A percentile compares a stretch with the other conserved stretches of the same genome.
phyloP scores from a whole-genome alignment of 2,113 vertebrate genomes.

The Nymphicus hollandicus region DNA sequence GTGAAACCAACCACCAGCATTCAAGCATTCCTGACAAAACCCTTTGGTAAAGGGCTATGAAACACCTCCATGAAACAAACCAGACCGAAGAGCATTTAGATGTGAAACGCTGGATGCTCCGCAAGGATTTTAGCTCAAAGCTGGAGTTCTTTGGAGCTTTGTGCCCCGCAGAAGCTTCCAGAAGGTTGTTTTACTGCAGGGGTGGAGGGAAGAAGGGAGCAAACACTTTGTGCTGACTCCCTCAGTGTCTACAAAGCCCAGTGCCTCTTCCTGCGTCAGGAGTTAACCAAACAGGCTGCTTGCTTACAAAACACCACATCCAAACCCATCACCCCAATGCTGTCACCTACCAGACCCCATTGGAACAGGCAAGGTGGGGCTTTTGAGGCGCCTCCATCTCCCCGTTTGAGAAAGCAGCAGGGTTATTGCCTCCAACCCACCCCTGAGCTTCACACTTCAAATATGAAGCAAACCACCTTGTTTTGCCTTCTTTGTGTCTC shows the following conservation, averaged over 20 bases:
- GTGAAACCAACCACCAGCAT: background rate
- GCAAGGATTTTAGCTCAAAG: background rate
- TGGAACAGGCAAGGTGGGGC: background rate
- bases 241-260: background rate
- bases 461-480: background rate
- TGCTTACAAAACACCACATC: background rate
- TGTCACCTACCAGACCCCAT: background rate
- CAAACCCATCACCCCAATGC: background rate
- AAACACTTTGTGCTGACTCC: background rate
- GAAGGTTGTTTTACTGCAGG: background rate
- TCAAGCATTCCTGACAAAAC: background rate
- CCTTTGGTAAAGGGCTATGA: background rate
- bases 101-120: background rate
- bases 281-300: background rate
- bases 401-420: background rate
- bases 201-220: background rate
- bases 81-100: background rate
- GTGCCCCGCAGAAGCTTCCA: constrained; percentile 15
- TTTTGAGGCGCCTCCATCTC: background rate
- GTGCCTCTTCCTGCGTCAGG: background rate
- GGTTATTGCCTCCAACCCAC: background rate
- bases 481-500: background rate
- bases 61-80: background rate
- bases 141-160: background rate
- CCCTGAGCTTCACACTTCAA: background rate